These are phyloP conservation scores for Protaetia brevitarsis DNA, from an alignment of 1,140 invertebrate species.

Conservation along the genomic window DNA sequence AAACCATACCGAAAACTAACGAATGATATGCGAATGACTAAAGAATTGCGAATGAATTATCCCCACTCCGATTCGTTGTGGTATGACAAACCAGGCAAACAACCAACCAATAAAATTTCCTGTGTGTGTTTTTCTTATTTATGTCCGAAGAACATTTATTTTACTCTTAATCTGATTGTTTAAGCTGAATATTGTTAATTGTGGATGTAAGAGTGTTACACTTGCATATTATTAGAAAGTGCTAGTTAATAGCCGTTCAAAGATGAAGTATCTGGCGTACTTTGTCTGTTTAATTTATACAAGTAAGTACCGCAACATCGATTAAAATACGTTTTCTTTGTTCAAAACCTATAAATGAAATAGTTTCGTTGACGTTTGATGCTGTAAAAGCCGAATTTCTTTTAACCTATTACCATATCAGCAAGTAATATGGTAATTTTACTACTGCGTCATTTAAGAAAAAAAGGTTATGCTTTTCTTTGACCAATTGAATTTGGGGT, in stretches of 20 bases:
- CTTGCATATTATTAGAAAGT: background rate
- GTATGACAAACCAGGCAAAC: background rate
- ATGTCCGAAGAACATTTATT: background rate
- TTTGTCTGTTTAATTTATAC: background rate
- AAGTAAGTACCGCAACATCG: constrained; percentile 1
- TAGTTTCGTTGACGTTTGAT: background rate
- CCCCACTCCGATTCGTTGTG: background rate
- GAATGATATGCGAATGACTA: background rate
- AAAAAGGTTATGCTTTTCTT: background rate
- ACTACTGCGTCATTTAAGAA: background rate
- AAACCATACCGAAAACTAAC: background rate
- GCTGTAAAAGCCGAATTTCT: background rate
- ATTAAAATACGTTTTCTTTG: background rate
- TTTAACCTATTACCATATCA: background rate
- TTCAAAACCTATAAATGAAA: background rate
- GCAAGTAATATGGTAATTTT: background rate
- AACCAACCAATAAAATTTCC: background rate
- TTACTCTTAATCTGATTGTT: background rate
- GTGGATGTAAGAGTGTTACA: background rate
- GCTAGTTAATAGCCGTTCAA: background rate
- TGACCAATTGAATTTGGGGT: background rate
- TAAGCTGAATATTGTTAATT: background rate
- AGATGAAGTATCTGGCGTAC: background rate
- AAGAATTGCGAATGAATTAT: no score
- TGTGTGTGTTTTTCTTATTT: background rate